Base-by-base conservation (phyloP, 2,797 vertebrate species). In the Anguilla marmorata region DNA sequence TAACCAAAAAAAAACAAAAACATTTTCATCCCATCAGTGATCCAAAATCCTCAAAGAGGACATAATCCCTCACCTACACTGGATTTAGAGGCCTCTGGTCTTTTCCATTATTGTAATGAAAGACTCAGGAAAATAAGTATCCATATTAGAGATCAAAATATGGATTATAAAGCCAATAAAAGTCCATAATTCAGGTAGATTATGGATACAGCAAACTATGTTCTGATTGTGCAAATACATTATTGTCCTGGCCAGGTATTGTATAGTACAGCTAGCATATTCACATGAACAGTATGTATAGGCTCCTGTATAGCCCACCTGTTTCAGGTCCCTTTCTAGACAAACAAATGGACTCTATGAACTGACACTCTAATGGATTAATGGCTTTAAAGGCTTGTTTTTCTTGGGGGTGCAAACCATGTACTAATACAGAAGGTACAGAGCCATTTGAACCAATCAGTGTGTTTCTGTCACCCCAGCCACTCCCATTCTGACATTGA, bases 41-140 rank as follows among this genome's bases (percentile, higher is more conserved):
- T 94, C 92, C 90, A 90, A 91, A 95, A 91, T 90, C 89, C 89
- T 88, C 90, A 95, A 93, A 89, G 92, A 89, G 52, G 7, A 76
- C 50, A 90, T 94, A 93, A 94, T 93, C 91, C 90, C 58, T 89
- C 88, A 93, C 91, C 91, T 93, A 76, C 89, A 89, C 89, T 41
- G 87, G 87, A 69, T 63, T 63, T 24, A 79, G 2, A 85, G 37
- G 83, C 88, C 60, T 91, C 45, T 66, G 88, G 90, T 88, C 58
- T 48, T 45, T 52, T 52, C 89, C 90, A 91, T 93, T 92, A 93
- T 90, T 91, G 89, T 92, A 90, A 95, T 93, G 89, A 93, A 89
- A 90, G 37, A 87, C 79, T 86, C 9, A 8, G 37, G 74, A 21
- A 41, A 24, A 79, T 41, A 19, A 79, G 74, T 60, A 33, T 72